phyloP scores from a whole-genome alignment of 2,113 vertebrate species.

The Drymodes brunneopygia region DNA sequence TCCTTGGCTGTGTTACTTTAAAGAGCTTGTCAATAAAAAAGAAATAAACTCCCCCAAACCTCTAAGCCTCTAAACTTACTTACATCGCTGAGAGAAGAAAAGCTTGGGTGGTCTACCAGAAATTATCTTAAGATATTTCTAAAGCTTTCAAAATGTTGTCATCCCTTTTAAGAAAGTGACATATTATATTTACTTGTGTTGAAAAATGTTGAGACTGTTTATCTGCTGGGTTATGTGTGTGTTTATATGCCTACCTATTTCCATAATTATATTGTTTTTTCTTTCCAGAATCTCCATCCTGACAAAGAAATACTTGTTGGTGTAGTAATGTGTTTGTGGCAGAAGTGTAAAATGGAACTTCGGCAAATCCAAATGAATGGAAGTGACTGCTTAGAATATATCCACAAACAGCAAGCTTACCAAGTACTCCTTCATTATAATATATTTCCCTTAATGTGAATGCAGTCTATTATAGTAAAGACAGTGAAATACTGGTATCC shows the following conservation, averaged over 20 bases:
- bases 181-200: background rate
- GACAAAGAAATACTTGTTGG: conserved; percentile 81
- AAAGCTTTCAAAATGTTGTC: background rate
- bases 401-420: conserved; percentile 65
- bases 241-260: background rate
- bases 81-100: background rate
- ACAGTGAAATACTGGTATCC: background rate
- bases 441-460: background rate
- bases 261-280: background rate
- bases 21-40: background rate
- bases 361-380: conserved; percentile 59
- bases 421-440: conserved; percentile 68
- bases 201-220: background rate
- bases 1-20: background rate
- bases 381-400: conserved; percentile 56
- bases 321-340: conserved; percentile 82
- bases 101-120: background rate
- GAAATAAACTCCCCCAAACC: accelerated
- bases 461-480: background rate
- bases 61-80: background rate
- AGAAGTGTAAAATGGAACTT: conserved; percentile 78
- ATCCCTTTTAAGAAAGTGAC: background rate
- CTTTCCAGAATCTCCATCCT: conserved; percentile 74
- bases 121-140: background rate
- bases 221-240: background rate